Base-by-base conservation (phyloP, 2,113 vertebrate species). In the Xiphophorus couchianus region DNA sequence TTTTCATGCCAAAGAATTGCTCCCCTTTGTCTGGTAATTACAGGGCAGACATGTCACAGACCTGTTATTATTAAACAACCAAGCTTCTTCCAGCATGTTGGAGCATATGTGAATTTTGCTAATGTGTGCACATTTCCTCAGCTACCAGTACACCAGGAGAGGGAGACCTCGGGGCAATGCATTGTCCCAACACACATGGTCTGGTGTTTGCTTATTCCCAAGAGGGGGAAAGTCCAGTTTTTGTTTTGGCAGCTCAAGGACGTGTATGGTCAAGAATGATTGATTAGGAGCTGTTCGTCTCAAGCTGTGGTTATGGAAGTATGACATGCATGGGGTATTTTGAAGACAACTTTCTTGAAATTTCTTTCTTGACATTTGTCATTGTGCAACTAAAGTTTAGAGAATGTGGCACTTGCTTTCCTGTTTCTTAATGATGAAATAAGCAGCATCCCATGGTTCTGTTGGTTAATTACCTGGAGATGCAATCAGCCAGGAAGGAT, bases 401-500 rank as follows among this genome's bases (percentile, higher is more conserved):
- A 70, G 29, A 74, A 76, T 79, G 64, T 25, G 19, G 37, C 44
- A 1, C 37, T 80, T 61, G 73, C 39, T 75, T 86, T 92, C 85
- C 87, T 37, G 35, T 72, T 88, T 82, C 74, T 71, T 65, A 66
- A 6, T 62, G 33, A 19, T 68, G 71, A 65, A 71, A 69, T 85
- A 84, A 81, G 82, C 86, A 86, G 42, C 33, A 81, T 80, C 73
- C 61, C 60, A 44, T 74, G 82, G 86, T 81, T 80, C 76, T 70
- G 73, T 77, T 85, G 78, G 84, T 90, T 81, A 74, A 77, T 48
- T 30, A 4, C 2, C 44, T 75, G 58, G 33, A 74, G 90, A 92
- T 86, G 76, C 42, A 62, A 79, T 90, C 87, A 31, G 1, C 51
- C 82, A 90, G 90, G 90, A 90, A 93, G 88, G 89, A 93, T 85